phyloP scores from a whole-genome alignment of 2,113 vertebrate genomes.

The Hydropotes inermis region DNA sequence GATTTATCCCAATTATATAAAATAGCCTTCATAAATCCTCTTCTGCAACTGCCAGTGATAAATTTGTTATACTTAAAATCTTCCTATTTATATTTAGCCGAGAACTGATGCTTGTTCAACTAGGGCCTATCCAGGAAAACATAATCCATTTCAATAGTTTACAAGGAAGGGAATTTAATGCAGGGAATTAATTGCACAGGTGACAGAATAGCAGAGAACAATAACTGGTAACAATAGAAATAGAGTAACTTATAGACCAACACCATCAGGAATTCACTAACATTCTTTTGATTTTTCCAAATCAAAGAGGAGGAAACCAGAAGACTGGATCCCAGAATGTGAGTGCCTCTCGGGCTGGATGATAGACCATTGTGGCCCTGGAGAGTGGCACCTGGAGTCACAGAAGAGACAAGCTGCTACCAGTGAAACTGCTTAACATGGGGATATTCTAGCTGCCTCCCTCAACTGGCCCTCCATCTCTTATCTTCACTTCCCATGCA shows the following conservation, averaged over 20 bases:
- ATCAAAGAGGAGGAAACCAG: background rate
- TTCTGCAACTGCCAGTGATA: background rate
- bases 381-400: background rate
- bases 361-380: background rate
- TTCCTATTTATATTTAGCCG: slow-evolving; percentile 8
- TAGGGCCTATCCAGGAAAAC: background rate
- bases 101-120: background rate
- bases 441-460: background rate
- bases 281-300: background rate
- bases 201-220: background rate
- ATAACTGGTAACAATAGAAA: background rate
- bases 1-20: background rate
- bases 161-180: background rate
- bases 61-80: background rate
- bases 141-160: background rate
- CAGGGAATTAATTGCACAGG: background rate
- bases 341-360: background rate
- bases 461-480: background rate
- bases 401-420: background rate
- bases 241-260: background rate
- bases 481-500: background rate
- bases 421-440: background rate
- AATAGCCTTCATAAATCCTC: background rate
- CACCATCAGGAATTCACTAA: background rate
- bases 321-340: background rate